Conservation (phyloP, 2,888 invertebrate genomes). For the Merodon equestris region DNA sequence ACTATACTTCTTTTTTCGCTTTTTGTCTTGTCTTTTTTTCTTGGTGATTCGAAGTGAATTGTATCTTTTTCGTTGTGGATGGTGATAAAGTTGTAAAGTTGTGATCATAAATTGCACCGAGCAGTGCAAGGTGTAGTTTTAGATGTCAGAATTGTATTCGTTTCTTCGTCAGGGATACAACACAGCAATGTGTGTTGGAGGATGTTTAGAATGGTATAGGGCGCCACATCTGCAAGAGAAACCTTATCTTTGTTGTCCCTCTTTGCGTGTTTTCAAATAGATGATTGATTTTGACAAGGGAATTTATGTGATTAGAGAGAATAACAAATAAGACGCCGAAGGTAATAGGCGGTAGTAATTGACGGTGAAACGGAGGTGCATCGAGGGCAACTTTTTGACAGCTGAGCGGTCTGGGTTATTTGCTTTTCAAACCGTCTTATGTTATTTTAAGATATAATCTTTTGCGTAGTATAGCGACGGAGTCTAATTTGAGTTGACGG, state of each 20-base stretch:
- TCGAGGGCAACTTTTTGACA: not conserved
- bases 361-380: not conserved
- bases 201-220: conserved; percentile 6
- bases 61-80: conserved; percentile 55
- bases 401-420: no score
- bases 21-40: conserved; percentile 8
- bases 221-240: conserved; percentile 62
- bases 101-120: conserved; percentile 67
- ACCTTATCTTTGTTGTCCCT: no score
- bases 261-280: conserved; percentile 44
- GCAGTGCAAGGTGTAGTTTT: conserved; percentile 67
- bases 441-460: no score
- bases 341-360: no score
- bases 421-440: no score
- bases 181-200: conserved; percentile 15
- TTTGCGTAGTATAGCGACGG: no score
- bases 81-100: conserved; percentile 68
- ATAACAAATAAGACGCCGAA: no score
- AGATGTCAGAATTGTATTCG: conserved; percentile 56
- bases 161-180: conserved; percentile 2
- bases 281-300: conserved; percentile 50
- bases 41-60: no score
- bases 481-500: no score
- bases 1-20: conserved; percentile 27
- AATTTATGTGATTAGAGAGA: no score